Percentiles rank a stretch among this genome's conserved stretches.
These are phyloP conservation scores for Cerastis rubricosa DNA, from an alignment of 2,888 invertebrate genomes.

Conservation along the genomic window DNA sequence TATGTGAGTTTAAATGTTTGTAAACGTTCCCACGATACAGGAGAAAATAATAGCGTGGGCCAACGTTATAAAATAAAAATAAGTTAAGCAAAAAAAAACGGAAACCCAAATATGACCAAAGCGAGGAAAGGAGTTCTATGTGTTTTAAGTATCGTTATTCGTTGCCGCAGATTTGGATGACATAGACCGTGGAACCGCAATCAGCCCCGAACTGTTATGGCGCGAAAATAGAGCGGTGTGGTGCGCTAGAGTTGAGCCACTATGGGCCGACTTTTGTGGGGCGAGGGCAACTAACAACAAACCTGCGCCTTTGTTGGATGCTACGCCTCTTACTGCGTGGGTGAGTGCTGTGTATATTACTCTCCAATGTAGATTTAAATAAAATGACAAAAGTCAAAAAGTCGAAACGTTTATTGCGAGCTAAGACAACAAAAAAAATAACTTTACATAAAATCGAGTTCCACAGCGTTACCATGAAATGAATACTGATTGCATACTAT, in stretches of 20 bases:
- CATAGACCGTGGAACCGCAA: constrained; percentile 87
- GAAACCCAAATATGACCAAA: background rate
- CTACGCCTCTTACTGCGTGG: constrained; percentile 97
- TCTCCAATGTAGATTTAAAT: background rate
- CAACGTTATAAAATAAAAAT: no score
- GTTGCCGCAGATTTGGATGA: constrained; percentile 86
- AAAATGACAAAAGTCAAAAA: no score
- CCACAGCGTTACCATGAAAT: no score
- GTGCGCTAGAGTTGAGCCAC: constrained; percentile 96
- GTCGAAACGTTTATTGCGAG: no score
- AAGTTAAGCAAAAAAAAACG: no score
- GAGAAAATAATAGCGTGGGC: no score
- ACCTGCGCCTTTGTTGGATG: constrained; percentile 95
- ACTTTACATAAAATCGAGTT: no score
- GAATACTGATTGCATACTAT: no score
- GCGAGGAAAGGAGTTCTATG: background rate
- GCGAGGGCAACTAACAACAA: constrained; percentile 94
- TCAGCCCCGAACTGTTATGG: constrained; percentile 92
- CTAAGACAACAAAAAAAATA: no score
- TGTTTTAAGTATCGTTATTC: no score
- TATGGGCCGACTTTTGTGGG: constrained; percentile 98
- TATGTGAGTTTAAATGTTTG: no score
- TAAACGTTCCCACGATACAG: no score
- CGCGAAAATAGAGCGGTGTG: constrained; percentile 96
- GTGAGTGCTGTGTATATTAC: constrained; percentile 77